A percentile compares a stretch with the other conserved stretches of the same genome.
Conservation (phyloP, 2,888 invertebrate species). For the Drosophila flavopinicola region DNA sequence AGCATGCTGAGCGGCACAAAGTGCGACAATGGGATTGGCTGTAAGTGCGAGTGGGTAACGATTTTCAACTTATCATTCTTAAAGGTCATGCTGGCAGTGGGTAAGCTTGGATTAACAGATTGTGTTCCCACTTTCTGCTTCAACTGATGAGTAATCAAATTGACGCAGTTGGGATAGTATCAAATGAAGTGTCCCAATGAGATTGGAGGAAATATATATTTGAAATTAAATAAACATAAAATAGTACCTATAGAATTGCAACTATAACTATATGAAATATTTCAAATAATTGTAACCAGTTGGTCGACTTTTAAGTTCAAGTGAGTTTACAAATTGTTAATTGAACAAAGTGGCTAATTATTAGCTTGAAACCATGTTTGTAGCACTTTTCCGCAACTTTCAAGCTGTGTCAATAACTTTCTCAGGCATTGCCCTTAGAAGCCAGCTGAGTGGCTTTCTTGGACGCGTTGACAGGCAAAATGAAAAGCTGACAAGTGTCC, state of each 20-base stretch:
- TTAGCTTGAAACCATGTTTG: neutral
- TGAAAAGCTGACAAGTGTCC: constrained; percentile 26
- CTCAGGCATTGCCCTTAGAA: constrained; percentile 31
- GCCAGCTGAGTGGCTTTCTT: constrained; percentile 10
- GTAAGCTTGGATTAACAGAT: constrained; percentile 34
- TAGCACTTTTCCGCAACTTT: neutral
- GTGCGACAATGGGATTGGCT: constrained; percentile 28
- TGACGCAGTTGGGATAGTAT: neutral
- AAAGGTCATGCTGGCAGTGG: constrained; percentile 27
- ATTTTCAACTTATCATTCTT: constrained; percentile 31
- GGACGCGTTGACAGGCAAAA: constrained; percentile 6
- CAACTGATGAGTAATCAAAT: constrained; percentile 29
- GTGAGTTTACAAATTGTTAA: too few species aligned
- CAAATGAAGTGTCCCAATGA: neutral
- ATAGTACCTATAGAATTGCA: neutral
- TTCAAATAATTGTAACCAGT: neutral
- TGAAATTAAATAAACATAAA: too few species aligned
- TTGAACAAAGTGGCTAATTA: too few species aligned
- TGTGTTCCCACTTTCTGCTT: constrained; percentile 3
- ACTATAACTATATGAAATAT: neutral
- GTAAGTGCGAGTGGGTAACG: constrained; percentile 24
- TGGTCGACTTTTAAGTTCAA: neutral
- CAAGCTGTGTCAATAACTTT: constrained; percentile 51
- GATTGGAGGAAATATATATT: too few species aligned
- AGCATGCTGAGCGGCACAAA: constrained; percentile 12